Percentiles rank a stretch among this genome's conserved stretches.
These are phyloP conservation scores for Urocynchramus pylzowi DNA, from an alignment of 2,113 vertebrate genomes.

Conservation along the genomic window DNA sequence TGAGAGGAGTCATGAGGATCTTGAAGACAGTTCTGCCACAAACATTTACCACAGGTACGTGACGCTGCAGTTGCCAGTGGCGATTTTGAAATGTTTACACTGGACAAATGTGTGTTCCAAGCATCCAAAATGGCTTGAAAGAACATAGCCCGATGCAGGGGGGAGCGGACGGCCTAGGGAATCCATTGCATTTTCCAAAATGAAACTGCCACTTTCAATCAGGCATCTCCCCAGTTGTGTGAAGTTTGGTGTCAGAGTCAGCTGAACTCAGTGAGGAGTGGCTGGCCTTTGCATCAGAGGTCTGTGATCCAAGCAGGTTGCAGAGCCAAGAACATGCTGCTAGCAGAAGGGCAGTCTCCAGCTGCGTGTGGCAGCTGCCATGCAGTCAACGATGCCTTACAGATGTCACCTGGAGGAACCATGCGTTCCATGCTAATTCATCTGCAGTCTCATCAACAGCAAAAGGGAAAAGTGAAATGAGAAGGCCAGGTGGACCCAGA, in stretches of 20 bases:
- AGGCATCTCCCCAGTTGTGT: not conserved
- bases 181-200: constrained; percentile 18
- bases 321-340: constrained; percentile 65
- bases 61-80: constrained; percentile 28
- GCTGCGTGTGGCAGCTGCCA: constrained; percentile 47
- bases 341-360: constrained; percentile 60
- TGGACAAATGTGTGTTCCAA: constrained; percentile 59
- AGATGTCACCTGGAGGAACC: constrained; percentile 44
- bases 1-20: constrained; percentile 51
- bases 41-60: constrained; percentile 18
- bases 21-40: constrained; percentile 60
- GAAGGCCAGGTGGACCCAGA: not conserved
- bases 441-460: not conserved
- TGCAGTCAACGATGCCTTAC: constrained; percentile 35
- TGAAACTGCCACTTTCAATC: constrained; percentile 44
- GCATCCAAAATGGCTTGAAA: constrained; percentile 57
- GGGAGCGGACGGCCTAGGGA: constrained; percentile 37
- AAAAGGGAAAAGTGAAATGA: not conserved
- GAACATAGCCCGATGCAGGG: constrained; percentile 26
- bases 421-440: constrained; percentile 44
- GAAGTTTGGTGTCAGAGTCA: constrained; percentile 52
- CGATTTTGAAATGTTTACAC: constrained; percentile 58
- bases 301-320: constrained; percentile 63
- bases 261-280: constrained; percentile 51
- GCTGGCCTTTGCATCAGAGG: constrained; percentile 49